A percentile compares a stretch with the other conserved stretches of the same genome.
These are phyloP conservation scores for Eolophus roseicapilla DNA, from an alignment of 2,113 vertebrate genomes.

Conservation along the genomic window DNA sequence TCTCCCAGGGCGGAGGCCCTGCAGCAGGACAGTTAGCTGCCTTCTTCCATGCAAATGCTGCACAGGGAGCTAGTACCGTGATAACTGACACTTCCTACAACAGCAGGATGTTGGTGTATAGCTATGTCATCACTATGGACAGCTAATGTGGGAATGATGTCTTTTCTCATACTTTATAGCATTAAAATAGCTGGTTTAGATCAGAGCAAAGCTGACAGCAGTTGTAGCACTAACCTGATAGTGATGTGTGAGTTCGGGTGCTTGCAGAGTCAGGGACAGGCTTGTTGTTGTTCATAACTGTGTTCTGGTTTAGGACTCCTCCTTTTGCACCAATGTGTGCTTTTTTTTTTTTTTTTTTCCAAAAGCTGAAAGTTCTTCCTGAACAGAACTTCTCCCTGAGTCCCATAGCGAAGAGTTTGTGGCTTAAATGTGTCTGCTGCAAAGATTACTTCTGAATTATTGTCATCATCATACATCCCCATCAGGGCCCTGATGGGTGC, in stretches of 20 bases:
- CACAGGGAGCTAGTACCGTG: rapidly evolving
- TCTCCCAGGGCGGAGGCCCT: neutral
- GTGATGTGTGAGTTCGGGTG: neutral
- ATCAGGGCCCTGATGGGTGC: rapidly evolving
- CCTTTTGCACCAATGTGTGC: rapidly evolving
- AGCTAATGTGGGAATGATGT: neutral
- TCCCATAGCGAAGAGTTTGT: neutral
- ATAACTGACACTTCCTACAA: too few relatives aligned
- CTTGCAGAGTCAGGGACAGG: too few relatives aligned
- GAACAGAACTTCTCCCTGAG: neutral
- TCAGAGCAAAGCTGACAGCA: neutral
- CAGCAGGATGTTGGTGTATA: too few relatives aligned
- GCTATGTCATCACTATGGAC: neutral
- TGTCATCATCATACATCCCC: neutral
- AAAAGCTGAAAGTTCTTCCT: neutral
- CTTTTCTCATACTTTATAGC: neutral
- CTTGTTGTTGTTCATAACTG: neutral
- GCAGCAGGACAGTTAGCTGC: rapidly evolving
- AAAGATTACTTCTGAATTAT: neutral
- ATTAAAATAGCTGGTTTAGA: neutral
- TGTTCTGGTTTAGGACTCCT: neutral
- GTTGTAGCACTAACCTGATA: neutral
- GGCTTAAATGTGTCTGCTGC: neutral
- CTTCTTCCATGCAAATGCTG: neutral
- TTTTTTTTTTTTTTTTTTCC: neutral